Conservation (phyloP, 1,140 invertebrate genomes). For the Musca domestica region DNA sequence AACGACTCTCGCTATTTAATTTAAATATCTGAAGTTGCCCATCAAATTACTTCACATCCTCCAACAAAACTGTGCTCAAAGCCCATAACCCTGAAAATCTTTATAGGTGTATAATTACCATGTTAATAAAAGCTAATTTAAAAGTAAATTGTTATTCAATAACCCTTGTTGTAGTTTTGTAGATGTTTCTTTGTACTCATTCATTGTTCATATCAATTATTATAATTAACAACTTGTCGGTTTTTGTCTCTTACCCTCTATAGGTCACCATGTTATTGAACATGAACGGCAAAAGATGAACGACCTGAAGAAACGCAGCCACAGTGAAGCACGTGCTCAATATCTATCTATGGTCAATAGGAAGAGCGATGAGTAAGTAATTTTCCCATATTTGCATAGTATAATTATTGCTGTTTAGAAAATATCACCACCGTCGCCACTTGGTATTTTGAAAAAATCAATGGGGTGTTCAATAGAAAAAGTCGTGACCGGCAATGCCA, state of each 20-base stretch:
- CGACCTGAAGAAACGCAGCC: slow-evolving; percentile 80
- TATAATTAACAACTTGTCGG: neutral
- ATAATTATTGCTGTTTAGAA: too few species aligned
- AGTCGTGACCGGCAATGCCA: neutral
- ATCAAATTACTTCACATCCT: too few species aligned
- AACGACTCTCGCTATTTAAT: too few species aligned
- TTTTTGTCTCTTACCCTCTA: neutral
- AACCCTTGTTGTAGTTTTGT: too few species aligned
- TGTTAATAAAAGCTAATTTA: too few species aligned
- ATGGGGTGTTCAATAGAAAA: neutral
- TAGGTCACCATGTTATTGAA: slow-evolving; percentile 86
- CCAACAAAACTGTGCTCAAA: neutral
- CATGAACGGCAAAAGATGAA: slow-evolving; percentile 83
- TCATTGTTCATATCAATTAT: slow-evolving; percentile 1
- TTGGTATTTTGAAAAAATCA: too few species aligned
- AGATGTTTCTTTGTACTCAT: too few species aligned
- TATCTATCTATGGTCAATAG: slow-evolving; percentile 35
- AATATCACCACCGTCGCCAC: too few species aligned
- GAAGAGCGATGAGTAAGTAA: slow-evolving; percentile 25
- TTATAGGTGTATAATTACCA: too few species aligned
- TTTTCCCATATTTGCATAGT: neutral
- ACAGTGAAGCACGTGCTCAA: slow-evolving; percentile 73
- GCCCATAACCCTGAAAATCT: too few species aligned
- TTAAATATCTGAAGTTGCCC: too few species aligned
- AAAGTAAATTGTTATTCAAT: too few species aligned